These are phyloP conservation scores for Malachius bipustulatus DNA, from an alignment of 2,888 invertebrate species.

Conservation along the genomic window DNA sequence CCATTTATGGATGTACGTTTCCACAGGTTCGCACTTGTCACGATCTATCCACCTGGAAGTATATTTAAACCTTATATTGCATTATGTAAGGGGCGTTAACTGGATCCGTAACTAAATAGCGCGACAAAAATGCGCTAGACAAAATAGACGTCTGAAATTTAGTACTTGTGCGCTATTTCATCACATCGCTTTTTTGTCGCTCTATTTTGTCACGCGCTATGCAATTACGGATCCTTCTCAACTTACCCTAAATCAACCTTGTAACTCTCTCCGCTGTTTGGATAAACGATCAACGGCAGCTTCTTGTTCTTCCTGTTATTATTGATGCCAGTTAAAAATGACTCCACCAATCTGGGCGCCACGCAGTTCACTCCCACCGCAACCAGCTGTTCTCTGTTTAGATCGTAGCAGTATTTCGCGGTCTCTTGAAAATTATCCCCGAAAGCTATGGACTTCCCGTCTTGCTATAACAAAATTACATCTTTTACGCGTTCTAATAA, in stretches of 20 bases:
- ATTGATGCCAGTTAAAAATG: slow-evolving; percentile 47
- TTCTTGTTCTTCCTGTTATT: slow-evolving; percentile 36
- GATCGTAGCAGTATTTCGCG: slow-evolving; percentile 51
- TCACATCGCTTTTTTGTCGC: no score
- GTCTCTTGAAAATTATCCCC: slow-evolving; percentile 71
- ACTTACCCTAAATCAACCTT: slow-evolving; percentile 54
- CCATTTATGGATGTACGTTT: slow-evolving; percentile 68
- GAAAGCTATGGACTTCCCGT: slow-evolving; percentile 55
- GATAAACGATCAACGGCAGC: slow-evolving; percentile 77
- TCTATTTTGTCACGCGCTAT: no score
- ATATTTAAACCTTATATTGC: no score
- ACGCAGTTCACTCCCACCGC: slow-evolving; percentile 88
- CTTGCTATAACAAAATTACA: slow-evolving; percentile 35
- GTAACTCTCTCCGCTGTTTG: slow-evolving; percentile 83
- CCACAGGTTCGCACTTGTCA: slow-evolving; percentile 58
- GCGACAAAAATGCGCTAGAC: no score
- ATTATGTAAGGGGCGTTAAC: no score
- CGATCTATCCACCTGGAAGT: slow-evolving; percentile 61
- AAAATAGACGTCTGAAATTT: no score
- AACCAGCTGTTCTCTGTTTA: slow-evolving; percentile 55
- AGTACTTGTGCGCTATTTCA: no score
- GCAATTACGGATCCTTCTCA: no score
- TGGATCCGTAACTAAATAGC: no score
- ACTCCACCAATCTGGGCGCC: slow-evolving; percentile 50
- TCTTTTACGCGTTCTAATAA: neutral